phyloP scores from a whole-genome alignment of 2,888 invertebrate species.

The Odontocerum albicorne region DNA sequence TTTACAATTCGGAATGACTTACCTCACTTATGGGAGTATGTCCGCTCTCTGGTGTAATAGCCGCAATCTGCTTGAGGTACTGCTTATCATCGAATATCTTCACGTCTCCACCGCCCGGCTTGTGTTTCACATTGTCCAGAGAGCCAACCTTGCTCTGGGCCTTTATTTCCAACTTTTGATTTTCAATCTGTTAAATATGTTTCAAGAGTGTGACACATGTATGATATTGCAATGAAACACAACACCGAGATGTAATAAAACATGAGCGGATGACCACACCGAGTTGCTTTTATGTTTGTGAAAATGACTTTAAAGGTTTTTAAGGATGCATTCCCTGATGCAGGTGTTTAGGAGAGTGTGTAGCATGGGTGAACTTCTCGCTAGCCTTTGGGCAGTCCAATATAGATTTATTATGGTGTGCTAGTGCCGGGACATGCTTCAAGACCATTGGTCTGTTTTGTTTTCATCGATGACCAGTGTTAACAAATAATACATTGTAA shows the following conservation, averaged over 20 bases:
- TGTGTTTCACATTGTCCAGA: constrained; percentile 87
- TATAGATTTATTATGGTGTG: constrained; percentile 24
- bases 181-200: constrained; percentile 70
- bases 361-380: too few species aligned
- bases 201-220: constrained; percentile 21
- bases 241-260: background rate
- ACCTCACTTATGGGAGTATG: constrained; percentile 52
- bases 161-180: constrained; percentile 89
- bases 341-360: too few species aligned
- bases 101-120: constrained; percentile 90
- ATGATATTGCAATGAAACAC: background rate
- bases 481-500: too few species aligned
- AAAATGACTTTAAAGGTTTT: too few species aligned
- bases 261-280: too few species aligned
- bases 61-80: constrained; percentile 77
- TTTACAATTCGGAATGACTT: too few species aligned
- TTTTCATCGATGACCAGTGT: too few species aligned
- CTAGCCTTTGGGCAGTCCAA: too few species aligned
- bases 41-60: constrained; percentile 45
- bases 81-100: constrained; percentile 93
- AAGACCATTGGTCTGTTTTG: too few species aligned
- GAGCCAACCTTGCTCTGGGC: constrained; percentile 92
- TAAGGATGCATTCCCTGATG: too few species aligned
- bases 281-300: too few species aligned
- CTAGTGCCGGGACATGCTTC: constrained; percentile 27